Percentiles rank a stretch among this genome's conserved stretches.
Conservation (phyloP, 2,113 vertebrate genomes). For the Phrynosoma platyrhinos region DNA sequence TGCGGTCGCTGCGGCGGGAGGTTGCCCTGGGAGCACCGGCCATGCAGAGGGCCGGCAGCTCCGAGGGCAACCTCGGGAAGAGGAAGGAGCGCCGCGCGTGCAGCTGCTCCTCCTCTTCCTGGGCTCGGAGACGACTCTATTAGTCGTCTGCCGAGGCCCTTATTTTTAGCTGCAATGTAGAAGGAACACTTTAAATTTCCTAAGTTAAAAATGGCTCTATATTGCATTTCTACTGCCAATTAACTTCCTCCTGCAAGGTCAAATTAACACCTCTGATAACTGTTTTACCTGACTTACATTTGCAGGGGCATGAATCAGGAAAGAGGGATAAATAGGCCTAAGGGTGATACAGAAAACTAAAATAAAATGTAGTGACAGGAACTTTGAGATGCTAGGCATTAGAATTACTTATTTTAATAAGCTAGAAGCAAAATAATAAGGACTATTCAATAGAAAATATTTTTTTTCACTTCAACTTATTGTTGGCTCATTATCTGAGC, state of each 20-base stretch:
- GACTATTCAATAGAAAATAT: neutral
- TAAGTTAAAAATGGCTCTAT: conserved; percentile 24
- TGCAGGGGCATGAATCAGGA: neutral
- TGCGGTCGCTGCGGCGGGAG: too few relatives aligned
- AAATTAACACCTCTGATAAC: conserved; percentile 25
- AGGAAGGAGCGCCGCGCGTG: too few relatives aligned
- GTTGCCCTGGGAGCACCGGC: too few relatives aligned
- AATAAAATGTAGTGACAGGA: neutral
- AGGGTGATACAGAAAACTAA: neutral
- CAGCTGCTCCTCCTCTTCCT: too few relatives aligned
- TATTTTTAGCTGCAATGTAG: neutral
- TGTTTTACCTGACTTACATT: conserved; percentile 23
- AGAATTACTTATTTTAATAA: neutral
- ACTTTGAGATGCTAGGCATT: neutral
- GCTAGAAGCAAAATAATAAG: neutral
- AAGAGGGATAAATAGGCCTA: neutral
- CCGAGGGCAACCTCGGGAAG: too few relatives aligned
- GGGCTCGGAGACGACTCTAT: too few relatives aligned
- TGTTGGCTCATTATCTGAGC: too few relatives aligned
- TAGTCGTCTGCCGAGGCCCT: too few relatives aligned
- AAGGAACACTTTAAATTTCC: conserved; percentile 3
- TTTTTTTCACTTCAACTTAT: too few relatives aligned
- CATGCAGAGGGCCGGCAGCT: too few relatives aligned
- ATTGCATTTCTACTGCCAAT: neutral
- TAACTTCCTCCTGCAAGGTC: neutral